Evolutionary conservation across 2,113 vertebrate genomes (phyloP).

Genomic region (Rhipidura dahli): DNA sequence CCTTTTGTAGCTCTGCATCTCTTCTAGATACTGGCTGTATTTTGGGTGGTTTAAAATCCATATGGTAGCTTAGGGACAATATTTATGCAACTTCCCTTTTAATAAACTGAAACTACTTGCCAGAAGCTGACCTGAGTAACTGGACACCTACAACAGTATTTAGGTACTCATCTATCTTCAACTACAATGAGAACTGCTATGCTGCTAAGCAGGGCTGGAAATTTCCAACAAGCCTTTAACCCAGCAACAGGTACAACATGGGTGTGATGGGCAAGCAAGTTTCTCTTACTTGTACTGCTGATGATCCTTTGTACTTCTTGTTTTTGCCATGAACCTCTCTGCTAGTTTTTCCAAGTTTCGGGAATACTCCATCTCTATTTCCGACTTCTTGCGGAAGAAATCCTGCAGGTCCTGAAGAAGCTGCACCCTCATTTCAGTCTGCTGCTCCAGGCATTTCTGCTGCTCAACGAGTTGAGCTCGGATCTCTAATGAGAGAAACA

Average conservation of each 20-base stretch:
- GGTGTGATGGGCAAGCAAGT: fast-evolving
- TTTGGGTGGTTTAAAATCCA: background rate
- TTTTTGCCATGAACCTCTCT: constrained; percentile 99
- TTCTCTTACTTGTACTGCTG: constrained; percentile 95
- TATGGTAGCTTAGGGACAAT: background rate
- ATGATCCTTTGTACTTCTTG: constrained; percentile 97
- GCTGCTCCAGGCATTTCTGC: constrained; percentile 97
- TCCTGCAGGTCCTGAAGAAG: constrained; percentile 98
- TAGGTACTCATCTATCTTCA: background rate
- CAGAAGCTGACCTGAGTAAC: background rate
- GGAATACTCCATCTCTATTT: constrained; percentile 98
- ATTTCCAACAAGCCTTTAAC: background rate
- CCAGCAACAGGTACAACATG: background rate
- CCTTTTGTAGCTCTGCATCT: background rate
- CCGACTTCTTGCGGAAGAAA: constrained; percentile 97
- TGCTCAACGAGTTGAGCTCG: constrained; percentile 95
- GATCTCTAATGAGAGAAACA: constrained; percentile 82
- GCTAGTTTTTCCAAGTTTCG: constrained; percentile 96
- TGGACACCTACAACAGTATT: background rate
- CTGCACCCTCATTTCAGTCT: constrained; percentile 96
- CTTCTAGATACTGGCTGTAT: background rate
- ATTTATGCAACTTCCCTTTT: background rate
- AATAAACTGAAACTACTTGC: background rate
- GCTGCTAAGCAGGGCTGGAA: background rate
- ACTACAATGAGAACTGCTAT: background rate